phyloP scores from a whole-genome alignment of 2,113 vertebrate genomes.

The Podarcis cretensis region DNA sequence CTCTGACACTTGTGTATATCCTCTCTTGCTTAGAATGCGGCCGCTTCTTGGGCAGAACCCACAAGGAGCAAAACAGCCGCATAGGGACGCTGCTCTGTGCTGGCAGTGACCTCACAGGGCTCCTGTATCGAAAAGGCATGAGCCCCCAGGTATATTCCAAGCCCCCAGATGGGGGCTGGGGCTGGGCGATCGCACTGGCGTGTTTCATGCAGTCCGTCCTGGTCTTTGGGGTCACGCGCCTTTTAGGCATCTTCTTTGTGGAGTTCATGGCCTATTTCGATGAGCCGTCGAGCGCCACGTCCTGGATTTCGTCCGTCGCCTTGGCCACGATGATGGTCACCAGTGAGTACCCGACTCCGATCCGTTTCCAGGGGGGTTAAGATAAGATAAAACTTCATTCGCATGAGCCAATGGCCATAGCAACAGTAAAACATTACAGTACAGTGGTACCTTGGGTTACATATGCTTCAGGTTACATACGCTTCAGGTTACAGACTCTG shows the following conservation, averaged over 20 bases:
- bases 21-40: too few species aligned
- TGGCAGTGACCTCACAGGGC: neutral
- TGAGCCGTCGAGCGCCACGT: conserved; percentile 81
- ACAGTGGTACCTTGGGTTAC: too few species aligned
- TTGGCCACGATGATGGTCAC: conserved; percentile 86
- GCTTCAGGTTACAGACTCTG: too few species aligned
- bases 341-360: conserved; percentile 74
- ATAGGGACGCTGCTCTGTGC: neutral
- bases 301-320: conserved; percentile 89
- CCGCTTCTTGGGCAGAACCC: fast-evolving
- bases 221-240: conserved; percentile 87
- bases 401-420: too few species aligned
- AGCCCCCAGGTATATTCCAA: neutral
- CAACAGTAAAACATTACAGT: too few species aligned
- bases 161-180: conserved; percentile 84
- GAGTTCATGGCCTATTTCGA: conserved; percentile 85
- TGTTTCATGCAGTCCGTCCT: conserved; percentile 83
- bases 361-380: too few species aligned
- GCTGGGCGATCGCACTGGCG: conserved; percentile 84
- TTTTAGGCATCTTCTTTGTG: conserved; percentile 87
- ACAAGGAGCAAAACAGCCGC: neutral
- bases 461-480: too few species aligned
- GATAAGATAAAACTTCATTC: too few species aligned
- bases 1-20: too few species aligned
- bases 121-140: neutral